Evolutionary conservation across 1,140 invertebrate species (phyloP).

Genomic region (Dufourea novaeangliae): DNA sequence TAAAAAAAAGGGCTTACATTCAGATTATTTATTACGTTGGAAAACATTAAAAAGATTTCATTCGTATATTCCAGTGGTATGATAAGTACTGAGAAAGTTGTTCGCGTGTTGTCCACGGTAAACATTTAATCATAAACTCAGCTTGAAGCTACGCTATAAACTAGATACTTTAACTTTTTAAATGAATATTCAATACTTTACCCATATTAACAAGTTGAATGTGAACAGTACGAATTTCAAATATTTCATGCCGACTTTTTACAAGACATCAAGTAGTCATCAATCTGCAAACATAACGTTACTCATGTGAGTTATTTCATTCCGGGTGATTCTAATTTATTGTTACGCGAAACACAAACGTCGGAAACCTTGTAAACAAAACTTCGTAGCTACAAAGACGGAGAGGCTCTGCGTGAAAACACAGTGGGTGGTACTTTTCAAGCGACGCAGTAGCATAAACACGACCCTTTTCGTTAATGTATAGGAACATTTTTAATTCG

Average conservation of each 20-base stretch:
- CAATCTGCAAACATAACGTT: constrained; percentile 68
- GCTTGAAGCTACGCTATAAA: not conserved
- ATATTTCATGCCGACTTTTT: constrained; percentile 74
- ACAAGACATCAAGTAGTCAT: constrained; percentile 67
- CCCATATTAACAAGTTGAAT: constrained; percentile 83
- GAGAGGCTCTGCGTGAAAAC: too few species aligned
- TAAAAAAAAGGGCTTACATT: not conserved
- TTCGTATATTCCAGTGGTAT: not conserved
- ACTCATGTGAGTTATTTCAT: not conserved
- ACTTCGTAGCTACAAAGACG: not conserved
- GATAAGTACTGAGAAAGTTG: not conserved
- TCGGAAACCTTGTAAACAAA: not conserved
- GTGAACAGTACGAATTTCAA: constrained; percentile 81
- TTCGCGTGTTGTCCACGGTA: not conserved
- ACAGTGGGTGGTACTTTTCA: not conserved
- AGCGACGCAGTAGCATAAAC: not conserved
- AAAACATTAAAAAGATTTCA: not conserved
- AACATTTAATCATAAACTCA: not conserved
- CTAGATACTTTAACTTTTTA: not conserved
- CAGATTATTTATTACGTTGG: not conserved
- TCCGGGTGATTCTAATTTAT: not conserved
- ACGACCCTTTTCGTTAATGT: not conserved
- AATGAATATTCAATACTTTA: constrained; percentile 69
- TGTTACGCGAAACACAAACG: not conserved
- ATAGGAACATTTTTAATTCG: not conserved